A percentile compares a stretch with the other conserved stretches of the same genome.
Evolutionary conservation across 1,140 invertebrate genomes (phyloP).

Genomic region (Patella vulgata): DNA sequence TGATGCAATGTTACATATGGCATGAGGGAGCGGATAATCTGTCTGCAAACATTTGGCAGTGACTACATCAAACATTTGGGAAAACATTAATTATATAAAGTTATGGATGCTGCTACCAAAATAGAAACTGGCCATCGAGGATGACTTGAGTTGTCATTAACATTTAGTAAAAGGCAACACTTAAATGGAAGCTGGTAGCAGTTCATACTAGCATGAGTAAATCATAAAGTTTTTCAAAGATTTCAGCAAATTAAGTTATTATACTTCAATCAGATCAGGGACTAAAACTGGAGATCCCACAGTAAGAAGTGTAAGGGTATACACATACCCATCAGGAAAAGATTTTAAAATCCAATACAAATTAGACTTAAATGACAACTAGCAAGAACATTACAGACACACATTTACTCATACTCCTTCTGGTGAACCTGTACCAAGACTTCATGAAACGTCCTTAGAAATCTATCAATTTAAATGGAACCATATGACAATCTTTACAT

Average conservation of each 20-base stretch:
- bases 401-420: not conserved
- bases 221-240: constrained; percentile 11
- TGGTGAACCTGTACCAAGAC: no score
- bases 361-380: constrained; percentile 2
- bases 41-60: constrained; percentile 5
- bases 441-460: not conserved
- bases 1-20: constrained; percentile 11
- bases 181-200: constrained; percentile 26
- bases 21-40: constrained; percentile 15
- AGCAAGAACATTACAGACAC: not conserved
- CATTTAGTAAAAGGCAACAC: constrained; percentile 17
- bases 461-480: constrained; percentile 3
- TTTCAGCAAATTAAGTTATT: constrained; percentile 10
- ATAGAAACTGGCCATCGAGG: no score
- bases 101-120: no score
- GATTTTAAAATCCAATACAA: not conserved
- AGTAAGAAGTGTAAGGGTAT: constrained; percentile 13
- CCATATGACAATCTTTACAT: constrained; percentile 7
- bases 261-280: constrained; percentile 19
- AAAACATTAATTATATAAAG: no score
- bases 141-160: no score
- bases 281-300: constrained; percentile 1
- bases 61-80: not conserved
- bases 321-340: not conserved
- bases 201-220: constrained; percentile 23